These are phyloP conservation scores for Cetonia aurata DNA, from an alignment of 2,888 invertebrate species.

Conservation along the genomic window DNA sequence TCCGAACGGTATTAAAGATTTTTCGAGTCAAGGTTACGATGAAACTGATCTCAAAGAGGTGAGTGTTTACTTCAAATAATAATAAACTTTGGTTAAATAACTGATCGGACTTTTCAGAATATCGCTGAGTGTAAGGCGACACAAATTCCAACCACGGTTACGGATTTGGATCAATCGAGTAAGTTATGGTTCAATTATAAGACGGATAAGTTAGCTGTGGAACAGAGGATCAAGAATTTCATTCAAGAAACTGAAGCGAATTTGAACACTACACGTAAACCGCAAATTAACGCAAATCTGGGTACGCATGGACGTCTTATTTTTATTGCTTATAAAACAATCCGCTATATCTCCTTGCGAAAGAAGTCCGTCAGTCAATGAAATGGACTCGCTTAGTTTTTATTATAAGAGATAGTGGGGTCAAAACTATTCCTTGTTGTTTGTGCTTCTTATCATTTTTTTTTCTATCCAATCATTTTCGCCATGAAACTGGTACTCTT, in stretches of 20 bases:
- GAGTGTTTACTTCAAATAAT: constrained; percentile 45
- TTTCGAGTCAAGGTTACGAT: constrained; percentile 49
- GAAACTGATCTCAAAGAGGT: constrained; percentile 63
- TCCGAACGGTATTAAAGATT: constrained; percentile 58
- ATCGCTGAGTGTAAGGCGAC: constrained; percentile 36
- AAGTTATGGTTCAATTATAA: constrained; percentile 72
- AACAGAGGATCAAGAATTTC: constrained; percentile 78
- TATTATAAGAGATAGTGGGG: too few species aligned
- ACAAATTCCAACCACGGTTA: constrained; percentile 58
- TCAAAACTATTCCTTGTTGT: too few species aligned
- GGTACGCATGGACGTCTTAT: constrained; percentile 13
- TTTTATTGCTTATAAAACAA: too few species aligned
- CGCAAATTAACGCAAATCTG: constrained; percentile 54
- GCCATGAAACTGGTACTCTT: too few species aligned
- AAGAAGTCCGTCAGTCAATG: too few species aligned
- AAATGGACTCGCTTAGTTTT: too few species aligned
- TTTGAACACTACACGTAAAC: constrained; percentile 66
- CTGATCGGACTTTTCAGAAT: constrained; percentile 28
- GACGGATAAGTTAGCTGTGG: constrained; percentile 71
- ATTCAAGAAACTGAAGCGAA: constrained; percentile 83
- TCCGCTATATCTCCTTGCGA: too few species aligned
- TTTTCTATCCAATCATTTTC: too few species aligned
- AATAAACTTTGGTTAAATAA: not conserved
- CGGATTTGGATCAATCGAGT: constrained; percentile 59
- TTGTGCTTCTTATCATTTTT: too few species aligned